Evolutionary conservation across 2,113 vertebrate genomes (phyloP), one percentile per base, ranked within the genome.

Genomic region (Planiliza haematocheilus): DNA sequence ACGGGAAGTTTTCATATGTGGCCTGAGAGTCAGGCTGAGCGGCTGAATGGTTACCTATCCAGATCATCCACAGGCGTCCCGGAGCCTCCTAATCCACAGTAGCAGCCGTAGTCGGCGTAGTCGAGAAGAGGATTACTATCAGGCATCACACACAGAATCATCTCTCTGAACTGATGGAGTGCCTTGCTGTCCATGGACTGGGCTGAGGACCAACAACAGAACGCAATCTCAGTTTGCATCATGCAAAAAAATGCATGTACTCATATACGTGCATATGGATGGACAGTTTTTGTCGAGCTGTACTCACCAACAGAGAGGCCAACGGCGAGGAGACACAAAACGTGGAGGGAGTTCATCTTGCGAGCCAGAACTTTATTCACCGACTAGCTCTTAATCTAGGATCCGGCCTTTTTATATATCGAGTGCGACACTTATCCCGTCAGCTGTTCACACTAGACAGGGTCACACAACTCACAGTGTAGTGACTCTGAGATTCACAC

Each of bases 31-130:
- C 9, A 57, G 52, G 1, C 13, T 2, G 9, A 45, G 57, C 2
- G n/a, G 43, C 6, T 13, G 10, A 74, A 30, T 53, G 1, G 1
- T 21, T 39, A 97, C 97, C 38, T 92, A 87, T 98, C 97, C 10
- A 97, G 87, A 0, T 94, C 83, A 1, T 98, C 96, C 78, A 96
- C 92, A 0, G 96, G 95, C 0, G 90, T 95, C 3, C 96, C 96
- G 0, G 90, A 92, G 70, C 96, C 97, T 7, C 96, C 96, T 7
- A 87, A 20, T 6, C 96, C 96, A 0, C 97, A 98, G 86, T 86
- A 97, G 84, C 96, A 97, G 82, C 97, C 96, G 0, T 97, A 98
- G 92, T 94, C 55, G 0, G 51, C 49, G 7, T 79, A 96, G 0
- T 96, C 91, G 0, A 91, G 7, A 10, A 51, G 0, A 1, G 97